A percentile compares a stretch with the other conserved stretches of the same genome.
phyloP scores from a whole-genome alignment of 2,113 vertebrate species.

The Ptilorrhoa leucosticta region DNA sequence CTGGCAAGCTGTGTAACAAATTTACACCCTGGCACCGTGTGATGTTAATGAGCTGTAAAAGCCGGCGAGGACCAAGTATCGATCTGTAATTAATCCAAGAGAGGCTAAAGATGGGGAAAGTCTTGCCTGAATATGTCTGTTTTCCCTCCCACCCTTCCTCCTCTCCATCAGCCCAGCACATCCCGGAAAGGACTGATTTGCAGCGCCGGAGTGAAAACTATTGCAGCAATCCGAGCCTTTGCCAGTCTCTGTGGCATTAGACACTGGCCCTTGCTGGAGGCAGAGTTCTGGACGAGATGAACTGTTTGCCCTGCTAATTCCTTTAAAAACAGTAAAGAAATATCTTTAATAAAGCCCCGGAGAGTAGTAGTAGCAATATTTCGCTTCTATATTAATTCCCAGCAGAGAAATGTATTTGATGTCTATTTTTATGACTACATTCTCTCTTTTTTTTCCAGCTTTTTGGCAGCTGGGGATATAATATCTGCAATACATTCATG shows the following conservation, averaged over 20 bases:
- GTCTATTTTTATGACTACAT: conserved; percentile 24
- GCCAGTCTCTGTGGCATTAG: background rate
- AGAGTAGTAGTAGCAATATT: background rate
- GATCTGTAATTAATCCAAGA: conserved; percentile 15
- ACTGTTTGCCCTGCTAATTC: background rate
- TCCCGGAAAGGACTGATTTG: background rate
- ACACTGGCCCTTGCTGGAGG: background rate
- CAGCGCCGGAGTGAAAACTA: background rate
- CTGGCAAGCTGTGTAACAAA: background rate
- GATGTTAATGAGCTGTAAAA: conserved; percentile 14
- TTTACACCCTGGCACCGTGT: background rate
- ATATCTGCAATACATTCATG: conserved; percentile 32
- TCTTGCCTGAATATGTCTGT: background rate
- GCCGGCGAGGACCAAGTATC: background rate
- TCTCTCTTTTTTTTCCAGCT: background rate
- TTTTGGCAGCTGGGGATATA: conserved; percentile 22
- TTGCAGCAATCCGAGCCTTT: background rate
- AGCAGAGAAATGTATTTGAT: conserved; percentile 10
- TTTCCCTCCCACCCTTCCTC: background rate
- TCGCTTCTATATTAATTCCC: background rate
- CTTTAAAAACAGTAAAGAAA: background rate
- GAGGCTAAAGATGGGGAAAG: background rate
- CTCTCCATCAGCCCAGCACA: background rate
- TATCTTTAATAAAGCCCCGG: background rate
- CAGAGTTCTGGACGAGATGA: background rate